phyloP scores from a whole-genome alignment of 2,888 invertebrate genomes.

The Chrysotoxum bicinctum region DNA sequence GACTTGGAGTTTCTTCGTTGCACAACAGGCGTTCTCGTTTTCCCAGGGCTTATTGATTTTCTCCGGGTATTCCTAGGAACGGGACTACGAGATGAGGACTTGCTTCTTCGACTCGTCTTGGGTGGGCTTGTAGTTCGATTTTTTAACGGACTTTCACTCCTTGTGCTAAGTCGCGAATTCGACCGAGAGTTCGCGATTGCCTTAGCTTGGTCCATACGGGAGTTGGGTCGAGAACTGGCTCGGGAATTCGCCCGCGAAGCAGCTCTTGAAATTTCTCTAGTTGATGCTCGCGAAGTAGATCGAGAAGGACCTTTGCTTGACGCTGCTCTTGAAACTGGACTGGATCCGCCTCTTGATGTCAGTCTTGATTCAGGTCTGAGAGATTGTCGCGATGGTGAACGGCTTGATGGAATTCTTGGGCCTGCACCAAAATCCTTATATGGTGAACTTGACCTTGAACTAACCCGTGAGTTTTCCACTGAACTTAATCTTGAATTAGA shows the following conservation, averaged over 20 bases:
- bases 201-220: conserved; percentile 76
- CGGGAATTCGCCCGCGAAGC: conserved; percentile 73
- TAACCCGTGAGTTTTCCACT: conserved; percentile 71
- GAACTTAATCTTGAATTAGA: conserved; percentile 73
- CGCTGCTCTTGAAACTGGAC: conserved; percentile 74
- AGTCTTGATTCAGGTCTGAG: conserved; percentile 72
- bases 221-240: conserved; percentile 75
- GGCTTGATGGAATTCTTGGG: conserved; percentile 75
- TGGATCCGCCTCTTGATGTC: conserved; percentile 75
- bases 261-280: conserved; percentile 55
- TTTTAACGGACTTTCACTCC: conserved; percentile 74
- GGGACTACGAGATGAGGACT: conserved; percentile 78
- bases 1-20: conserved; percentile 75
- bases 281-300: conserved; percentile 75
- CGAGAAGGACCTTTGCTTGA: conserved; percentile 74
- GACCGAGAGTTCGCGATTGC: conserved; percentile 75
- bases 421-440: conserved; percentile 74
- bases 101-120: conserved; percentile 74
- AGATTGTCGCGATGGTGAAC: conserved; percentile 76
- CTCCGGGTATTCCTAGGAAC: conserved; percentile 72
- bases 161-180: conserved; percentile 76
- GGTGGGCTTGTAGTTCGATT: conserved; percentile 68
- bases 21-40: conserved; percentile 48
- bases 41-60: conserved; percentile 77
- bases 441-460: conserved; percentile 75